Base-by-base conservation (phyloP, 2,888 invertebrate genomes). In the Geophilus truncorum region DNA sequence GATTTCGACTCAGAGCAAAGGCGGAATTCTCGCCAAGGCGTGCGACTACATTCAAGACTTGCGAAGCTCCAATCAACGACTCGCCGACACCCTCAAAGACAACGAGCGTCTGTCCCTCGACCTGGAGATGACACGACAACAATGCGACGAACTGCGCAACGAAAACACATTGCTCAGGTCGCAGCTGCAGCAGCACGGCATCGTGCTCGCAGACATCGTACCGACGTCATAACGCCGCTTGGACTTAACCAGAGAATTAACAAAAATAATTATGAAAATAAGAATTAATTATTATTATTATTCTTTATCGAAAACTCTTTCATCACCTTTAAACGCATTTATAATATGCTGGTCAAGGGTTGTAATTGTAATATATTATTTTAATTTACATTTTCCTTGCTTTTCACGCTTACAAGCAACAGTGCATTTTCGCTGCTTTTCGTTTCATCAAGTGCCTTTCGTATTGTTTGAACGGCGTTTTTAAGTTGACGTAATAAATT, bases 1-100 rank as follows among this genome's bases (percentile, higher is more conserved):
- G n/a, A n/a, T n/a, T n/a, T n/a, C n/a, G n/a, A n/a, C n/a, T n/a
- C 91, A 94, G 90, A 97, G 96, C 85, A 98, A 98, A 89, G 97
- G 97, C 18, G 96, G 96, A 81, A 97, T 97, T 84, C 88, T 98
- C 84, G 94, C 96, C 6, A 97, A 96, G 88, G 97, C 97, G 0
- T 97, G 96, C 87, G 97, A 97, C 86, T 94, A 97, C 87, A 97
- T 98, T 83, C 90, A 91, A 81, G 95, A 96, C 85, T 90, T 97
- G 83, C 92, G 94, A 82, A 90, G 91, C 77, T 92, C 92, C 83
- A 93, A 95, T 86, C 91, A 92, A 84, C 92, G 92, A 89, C 91
- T 92, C 86, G 89, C 90, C 9, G 90, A 91, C 36, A 90, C 89
- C 84, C 84, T 90, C 76, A 90, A 90, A 81, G 94, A 94, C 83